A percentile compares a stretch with the other conserved stretches of the same genome.
Evolutionary conservation across 2,797 vertebrate species (phyloP).

Genomic region (Liasis olivaceus): DNA sequence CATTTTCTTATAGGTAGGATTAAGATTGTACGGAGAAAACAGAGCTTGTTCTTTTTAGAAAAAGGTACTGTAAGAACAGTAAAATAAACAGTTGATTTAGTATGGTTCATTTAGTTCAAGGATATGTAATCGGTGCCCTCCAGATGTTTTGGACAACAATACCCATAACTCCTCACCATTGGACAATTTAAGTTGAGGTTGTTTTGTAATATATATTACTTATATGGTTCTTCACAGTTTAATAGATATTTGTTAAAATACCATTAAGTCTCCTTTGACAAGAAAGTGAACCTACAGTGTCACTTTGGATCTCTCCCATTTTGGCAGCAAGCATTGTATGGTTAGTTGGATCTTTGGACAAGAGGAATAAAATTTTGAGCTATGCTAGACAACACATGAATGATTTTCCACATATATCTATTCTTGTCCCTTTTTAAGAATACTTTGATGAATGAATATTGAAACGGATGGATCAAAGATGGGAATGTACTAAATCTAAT

Average conservation of each 20-base stretch:
- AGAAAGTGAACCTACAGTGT: neutral
- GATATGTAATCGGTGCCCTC: neutral
- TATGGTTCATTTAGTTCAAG: neutral
- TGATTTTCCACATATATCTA: conserved; percentile 44
- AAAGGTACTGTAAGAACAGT: neutral
- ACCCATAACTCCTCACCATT: neutral
- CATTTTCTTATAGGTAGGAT: neutral
- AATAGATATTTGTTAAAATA: neutral
- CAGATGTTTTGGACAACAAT: neutral
- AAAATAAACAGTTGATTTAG: no score
- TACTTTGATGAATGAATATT: conserved; percentile 59
- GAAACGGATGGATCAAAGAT: conserved; percentile 62
- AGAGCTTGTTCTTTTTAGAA: neutral
- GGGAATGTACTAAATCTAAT: conserved; percentile 52
- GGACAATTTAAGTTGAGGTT: neutral
- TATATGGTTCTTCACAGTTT: neutral
- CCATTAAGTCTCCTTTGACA: neutral
- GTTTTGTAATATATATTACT: neutral
- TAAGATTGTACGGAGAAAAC: neutral
- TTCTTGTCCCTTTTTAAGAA: conserved; percentile 52
- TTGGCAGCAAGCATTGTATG: neutral
- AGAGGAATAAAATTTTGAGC: neutral
- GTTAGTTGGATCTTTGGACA: neutral
- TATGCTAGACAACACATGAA: conserved; percentile 45
- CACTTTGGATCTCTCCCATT: neutral